phyloP scores from a whole-genome alignment of 2,888 invertebrate species.

The Nemotelus nigrinus region DNA sequence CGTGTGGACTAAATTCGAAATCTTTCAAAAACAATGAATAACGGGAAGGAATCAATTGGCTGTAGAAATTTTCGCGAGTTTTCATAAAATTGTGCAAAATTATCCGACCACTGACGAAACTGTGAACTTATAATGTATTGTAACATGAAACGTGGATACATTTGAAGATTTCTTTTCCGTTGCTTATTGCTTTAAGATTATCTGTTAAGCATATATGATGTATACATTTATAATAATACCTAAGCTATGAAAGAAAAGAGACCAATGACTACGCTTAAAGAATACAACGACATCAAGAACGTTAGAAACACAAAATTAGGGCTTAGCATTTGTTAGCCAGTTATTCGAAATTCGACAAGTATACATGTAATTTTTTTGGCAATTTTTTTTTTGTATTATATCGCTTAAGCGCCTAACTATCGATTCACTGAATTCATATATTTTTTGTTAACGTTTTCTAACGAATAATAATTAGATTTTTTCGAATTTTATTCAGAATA shows the following conservation, averaged over 20 bases:
- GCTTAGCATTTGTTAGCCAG: not conserved
- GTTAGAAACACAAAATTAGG: slow-evolving; percentile 22
- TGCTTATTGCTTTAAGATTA: slow-evolving; percentile 33
- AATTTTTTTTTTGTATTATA: not conserved
- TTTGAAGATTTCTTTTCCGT: not conserved
- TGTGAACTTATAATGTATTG: too few species aligned
- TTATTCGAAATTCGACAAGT: slow-evolving; percentile 14
- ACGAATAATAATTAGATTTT: not conserved
- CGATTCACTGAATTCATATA: not conserved
- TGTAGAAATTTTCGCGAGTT: too few species aligned
- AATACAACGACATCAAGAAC: slow-evolving; percentile 3
- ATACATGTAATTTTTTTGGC: not conserved
- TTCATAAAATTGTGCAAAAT: too few species aligned
- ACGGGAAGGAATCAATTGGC: too few species aligned
- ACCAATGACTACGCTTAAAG: slow-evolving; percentile 44
- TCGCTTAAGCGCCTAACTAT: not conserved
- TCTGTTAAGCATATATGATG: slow-evolving; percentile 25
- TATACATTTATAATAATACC: not conserved
- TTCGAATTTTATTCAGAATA: slow-evolving; percentile 5
- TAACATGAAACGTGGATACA: too few species aligned
- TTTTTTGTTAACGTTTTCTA: slow-evolving; percentile 16
- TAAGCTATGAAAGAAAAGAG: slow-evolving; percentile 29
- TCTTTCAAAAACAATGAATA: too few species aligned
- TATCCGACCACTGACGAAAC: too few species aligned
- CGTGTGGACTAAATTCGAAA: too few species aligned